A percentile compares a stretch with the other conserved stretches of the same genome.
These are phyloP conservation scores for Berghia stephanieae DNA, from an alignment of 1,140 invertebrate genomes.

Conservation along the genomic window DNA sequence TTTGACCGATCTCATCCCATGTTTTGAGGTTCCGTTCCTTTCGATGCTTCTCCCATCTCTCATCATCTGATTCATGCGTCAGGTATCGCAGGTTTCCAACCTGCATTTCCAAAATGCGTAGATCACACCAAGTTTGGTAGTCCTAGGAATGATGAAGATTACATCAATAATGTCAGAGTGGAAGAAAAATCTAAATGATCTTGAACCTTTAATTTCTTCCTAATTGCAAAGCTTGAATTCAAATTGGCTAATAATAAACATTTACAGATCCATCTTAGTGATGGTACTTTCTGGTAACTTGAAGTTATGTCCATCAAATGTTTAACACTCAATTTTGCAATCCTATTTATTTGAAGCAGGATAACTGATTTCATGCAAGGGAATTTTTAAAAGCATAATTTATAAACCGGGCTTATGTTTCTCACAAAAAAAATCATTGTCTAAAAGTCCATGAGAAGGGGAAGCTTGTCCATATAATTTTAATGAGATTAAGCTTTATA, in stretches of 20 bases:
- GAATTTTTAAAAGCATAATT: too few species aligned
- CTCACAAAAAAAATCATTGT: too few species aligned
- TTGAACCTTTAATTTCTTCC: neutral
- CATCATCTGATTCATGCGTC: conserved; percentile 96
- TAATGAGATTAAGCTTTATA: too few species aligned
- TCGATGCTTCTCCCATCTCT: conserved; percentile 80
- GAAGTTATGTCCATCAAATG: too few species aligned
- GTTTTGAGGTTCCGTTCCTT: conserved; percentile 63
- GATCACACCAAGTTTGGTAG: conserved; percentile 94
- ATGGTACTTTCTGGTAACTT: too few species aligned
- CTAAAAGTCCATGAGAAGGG: too few species aligned
- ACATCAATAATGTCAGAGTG: neutral
- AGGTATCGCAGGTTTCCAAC: conserved; percentile 84
- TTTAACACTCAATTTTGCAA: too few species aligned
- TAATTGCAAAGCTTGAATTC: neutral
- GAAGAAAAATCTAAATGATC: neutral
- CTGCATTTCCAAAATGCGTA: conserved; percentile 85
- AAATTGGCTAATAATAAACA: neutral
- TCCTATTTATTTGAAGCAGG: too few species aligned
- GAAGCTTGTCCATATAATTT: too few species aligned
- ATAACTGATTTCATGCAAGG: too few species aligned
- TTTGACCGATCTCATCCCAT: conserved; percentile 61
- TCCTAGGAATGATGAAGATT: conserved; percentile 74
- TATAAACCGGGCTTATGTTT: too few species aligned
- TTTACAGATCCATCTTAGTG: too few species aligned